A percentile compares a stretch with the other conserved stretches of the same genome.
Evolutionary conservation across 2,797 vertebrate genomes (phyloP).

Genomic region (Poeciliopsis turneri): DNA sequence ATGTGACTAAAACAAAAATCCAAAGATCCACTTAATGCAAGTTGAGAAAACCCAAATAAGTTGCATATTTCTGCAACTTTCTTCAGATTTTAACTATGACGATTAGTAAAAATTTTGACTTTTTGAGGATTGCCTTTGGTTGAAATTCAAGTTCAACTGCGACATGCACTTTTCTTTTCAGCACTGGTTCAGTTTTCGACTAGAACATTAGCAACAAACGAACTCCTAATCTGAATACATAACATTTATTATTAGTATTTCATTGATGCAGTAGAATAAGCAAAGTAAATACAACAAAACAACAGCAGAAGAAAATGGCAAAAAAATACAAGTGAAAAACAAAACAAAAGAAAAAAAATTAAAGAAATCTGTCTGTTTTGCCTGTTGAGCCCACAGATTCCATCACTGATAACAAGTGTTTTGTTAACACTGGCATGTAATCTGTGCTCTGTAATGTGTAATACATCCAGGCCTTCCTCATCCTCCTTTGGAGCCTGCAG

Average conservation of each 20-base stretch:
- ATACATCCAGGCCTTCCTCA: conserved; percentile 19
- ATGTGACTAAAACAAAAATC: background rate
- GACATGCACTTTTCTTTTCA: background rate
- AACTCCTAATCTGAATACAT: background rate
- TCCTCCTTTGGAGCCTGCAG: conserved; percentile 57
- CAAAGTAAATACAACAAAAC: background rate
- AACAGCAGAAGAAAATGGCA: background rate
- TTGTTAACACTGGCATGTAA: conserved; percentile 13
- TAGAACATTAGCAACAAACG: background rate
- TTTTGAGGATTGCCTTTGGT: background rate
- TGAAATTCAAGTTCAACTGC: background rate
- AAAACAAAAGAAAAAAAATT: background rate
- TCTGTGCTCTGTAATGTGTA: conserved; percentile 47
- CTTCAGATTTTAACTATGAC: background rate
- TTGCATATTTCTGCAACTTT: background rate
- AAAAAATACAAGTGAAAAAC: background rate
- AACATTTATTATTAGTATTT: background rate
- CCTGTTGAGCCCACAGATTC: background rate
- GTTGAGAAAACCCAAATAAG: background rate
- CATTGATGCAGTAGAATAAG: too few species aligned
- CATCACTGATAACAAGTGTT: conserved; percentile 4
- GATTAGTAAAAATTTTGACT: background rate
- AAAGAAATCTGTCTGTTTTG: background rate
- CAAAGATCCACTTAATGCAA: background rate
- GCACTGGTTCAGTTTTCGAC: background rate